These are phyloP conservation scores for Myotis brandtii DNA, from an alignment of 2,113 vertebrate species.

Conservation along the genomic window DNA sequence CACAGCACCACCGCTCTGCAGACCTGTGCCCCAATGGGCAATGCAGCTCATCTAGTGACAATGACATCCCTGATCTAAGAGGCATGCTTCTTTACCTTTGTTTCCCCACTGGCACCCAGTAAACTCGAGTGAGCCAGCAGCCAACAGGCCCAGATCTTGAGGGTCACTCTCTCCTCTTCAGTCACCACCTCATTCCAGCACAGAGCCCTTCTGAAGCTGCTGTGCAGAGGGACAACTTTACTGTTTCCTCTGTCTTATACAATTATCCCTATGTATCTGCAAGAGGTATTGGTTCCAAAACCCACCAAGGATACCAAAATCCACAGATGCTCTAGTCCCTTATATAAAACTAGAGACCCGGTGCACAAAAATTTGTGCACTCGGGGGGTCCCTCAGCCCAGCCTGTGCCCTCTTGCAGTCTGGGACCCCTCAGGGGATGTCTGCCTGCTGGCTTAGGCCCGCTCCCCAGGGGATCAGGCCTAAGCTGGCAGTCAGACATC, in stretches of 20 bases:
- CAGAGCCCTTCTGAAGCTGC: neutral
- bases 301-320: neutral
- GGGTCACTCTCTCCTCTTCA: neutral
- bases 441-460: too few relatives aligned
- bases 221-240: neutral
- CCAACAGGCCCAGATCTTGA: neutral
- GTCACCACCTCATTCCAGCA: neutral
- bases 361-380: too few relatives aligned
- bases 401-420: too few relatives aligned
- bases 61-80: neutral
- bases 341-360: too few relatives aligned
- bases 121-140: neutral
- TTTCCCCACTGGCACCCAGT: neutral
- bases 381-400: too few relatives aligned
- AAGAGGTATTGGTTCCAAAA: neutral
- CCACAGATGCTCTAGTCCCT: neutral
- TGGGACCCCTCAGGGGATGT: too few relatives aligned
- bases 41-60: fast-evolving
- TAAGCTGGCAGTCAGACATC: too few relatives aligned
- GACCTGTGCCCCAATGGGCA: neutral
- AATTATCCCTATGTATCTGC: neutral
- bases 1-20: neutral
- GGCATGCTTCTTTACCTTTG: neutral
- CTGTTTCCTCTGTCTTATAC: neutral
- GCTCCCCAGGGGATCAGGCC: too few relatives aligned